Percentiles rank a stretch among this genome's conserved stretches.
These are phyloP conservation scores for Stylophora pistillata DNA, from an alignment of 64 coral and sea anemone species.

Conservation along the genomic window DNA sequence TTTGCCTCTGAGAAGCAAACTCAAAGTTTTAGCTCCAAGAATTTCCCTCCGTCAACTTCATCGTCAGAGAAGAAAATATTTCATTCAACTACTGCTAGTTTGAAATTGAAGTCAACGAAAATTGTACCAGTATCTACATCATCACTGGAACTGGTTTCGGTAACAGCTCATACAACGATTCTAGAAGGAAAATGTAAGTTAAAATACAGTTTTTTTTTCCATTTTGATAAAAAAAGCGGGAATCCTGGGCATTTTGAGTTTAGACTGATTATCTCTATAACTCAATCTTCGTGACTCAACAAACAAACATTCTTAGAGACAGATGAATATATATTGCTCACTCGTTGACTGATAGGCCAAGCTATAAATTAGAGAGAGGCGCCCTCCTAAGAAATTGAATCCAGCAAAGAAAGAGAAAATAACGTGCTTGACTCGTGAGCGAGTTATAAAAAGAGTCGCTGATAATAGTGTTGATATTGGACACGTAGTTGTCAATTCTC, in stretches of 20 bases:
- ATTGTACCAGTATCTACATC: neutral
- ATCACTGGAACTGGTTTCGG: neutral
- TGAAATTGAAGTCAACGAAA: neutral
- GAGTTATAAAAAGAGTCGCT: neutral
- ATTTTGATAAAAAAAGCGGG: too few species aligned
- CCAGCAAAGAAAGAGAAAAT: too few species aligned
- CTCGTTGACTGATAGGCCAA: too few species aligned
- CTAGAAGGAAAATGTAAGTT: slow-evolving; percentile 1
- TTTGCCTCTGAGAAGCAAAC: neutral
- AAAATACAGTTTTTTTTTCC: too few species aligned
- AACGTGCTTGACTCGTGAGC: neutral
- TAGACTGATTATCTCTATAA: too few species aligned
- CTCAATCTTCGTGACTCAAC: too few species aligned
- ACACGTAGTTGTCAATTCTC: neutral
- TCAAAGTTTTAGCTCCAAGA: neutral
- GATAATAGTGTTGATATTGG: too few species aligned
- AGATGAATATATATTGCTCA: too few species aligned
- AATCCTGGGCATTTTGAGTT: too few species aligned
- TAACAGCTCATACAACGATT: neutral
- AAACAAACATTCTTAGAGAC: too few species aligned
- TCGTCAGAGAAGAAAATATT: neutral
- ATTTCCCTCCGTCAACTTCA: neutral
- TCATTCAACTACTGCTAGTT: neutral
- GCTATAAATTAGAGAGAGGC: too few species aligned
- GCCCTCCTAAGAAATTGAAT: too few species aligned